Conservation (phyloP, 1,140 invertebrate genomes). For the Holotrichia oblita region DNA sequence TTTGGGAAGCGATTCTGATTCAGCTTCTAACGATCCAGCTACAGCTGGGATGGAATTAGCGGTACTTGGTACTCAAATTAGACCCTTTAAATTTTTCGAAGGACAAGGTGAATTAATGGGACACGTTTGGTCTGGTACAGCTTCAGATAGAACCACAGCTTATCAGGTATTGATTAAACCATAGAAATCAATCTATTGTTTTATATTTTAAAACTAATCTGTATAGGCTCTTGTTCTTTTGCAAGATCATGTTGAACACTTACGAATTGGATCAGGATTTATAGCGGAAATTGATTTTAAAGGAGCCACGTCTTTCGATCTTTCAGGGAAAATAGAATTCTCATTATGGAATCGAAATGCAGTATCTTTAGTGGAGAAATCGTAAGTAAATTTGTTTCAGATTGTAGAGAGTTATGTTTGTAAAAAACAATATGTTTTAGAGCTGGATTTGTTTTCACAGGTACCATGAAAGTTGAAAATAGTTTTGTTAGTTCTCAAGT, state of each 20-base stretch:
- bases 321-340: conserved; percentile 84
- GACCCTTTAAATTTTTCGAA: conserved; percentile 86
- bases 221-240: conserved; percentile 74
- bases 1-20: conserved; percentile 66
- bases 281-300: conserved; percentile 74
- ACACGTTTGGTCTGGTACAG: conserved; percentile 87
- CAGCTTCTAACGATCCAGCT: conserved; percentile 66
- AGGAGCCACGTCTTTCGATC: conserved; percentile 82
- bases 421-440: conserved; percentile 62
- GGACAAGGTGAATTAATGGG: conserved; percentile 89
- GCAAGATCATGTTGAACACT: conserved; percentile 76
- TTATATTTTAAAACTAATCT: too few species aligned
- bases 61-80: conserved; percentile 78
- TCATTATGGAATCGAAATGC: conserved; percentile 90
- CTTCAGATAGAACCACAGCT: conserved; percentile 82
- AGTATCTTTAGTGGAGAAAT: conserved; percentile 80
- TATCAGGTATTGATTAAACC: conserved; percentile 69
- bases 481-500: conserved; percentile 75
- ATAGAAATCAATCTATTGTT: too few species aligned
- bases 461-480: conserved; percentile 72
- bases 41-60: conserved; percentile 88
- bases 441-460: conserved; percentile 75
- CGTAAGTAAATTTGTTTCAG: conserved; percentile 61
- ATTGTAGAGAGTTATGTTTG: too few species aligned
- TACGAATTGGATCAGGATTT: conserved; percentile 80